Evolutionary conservation across 1,140 invertebrate species (phyloP), one percentile per base, ranked within the genome.

Genomic region (Eriosoma lanigerum): DNA sequence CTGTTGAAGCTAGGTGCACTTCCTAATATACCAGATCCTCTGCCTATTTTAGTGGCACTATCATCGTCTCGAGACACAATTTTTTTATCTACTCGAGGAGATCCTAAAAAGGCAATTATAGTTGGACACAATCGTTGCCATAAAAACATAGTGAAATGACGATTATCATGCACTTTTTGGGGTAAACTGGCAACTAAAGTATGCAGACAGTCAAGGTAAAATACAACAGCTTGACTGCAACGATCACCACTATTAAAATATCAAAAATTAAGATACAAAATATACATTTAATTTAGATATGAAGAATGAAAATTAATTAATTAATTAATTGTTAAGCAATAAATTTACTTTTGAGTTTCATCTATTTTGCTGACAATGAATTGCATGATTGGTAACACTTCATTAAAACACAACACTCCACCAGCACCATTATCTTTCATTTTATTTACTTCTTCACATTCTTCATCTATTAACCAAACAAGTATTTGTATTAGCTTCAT

Each of bases 101-200:
- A 92, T 0, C 95, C 95, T 1, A 97, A 88, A 76, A 96, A 91
- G 0, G 93, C 92, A 66, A 96, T 93, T 80, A 97, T 87, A 4
- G 92, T 91, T 0, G 96, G 95, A 84, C 94, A 96, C 83, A 97
- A 92, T 83, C 95, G 92, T 85, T 97, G 94, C 96, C 96, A 95
- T 0, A 95, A 86, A 83, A 94, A 94, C 4, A 93, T 93, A 13
- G 92, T 93, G 82, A 95, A 94, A 84, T 94, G 93, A 13, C 90
- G 89, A 85, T 94, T 94, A 6, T 90, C 90, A 84, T 93, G 92
- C 3, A 94, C 93, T 83, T 91, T 90, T 83, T 92, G 91, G 0
- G 93, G 93, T 80, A 96, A 86, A 60, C 93, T 93, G 9, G 91
- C 92, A 81, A 96, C 91, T 44, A 97, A 87, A 9, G 94, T 94